Conservation (phyloP, 2,113 vertebrate genomes). For the Grus americana region DNA sequence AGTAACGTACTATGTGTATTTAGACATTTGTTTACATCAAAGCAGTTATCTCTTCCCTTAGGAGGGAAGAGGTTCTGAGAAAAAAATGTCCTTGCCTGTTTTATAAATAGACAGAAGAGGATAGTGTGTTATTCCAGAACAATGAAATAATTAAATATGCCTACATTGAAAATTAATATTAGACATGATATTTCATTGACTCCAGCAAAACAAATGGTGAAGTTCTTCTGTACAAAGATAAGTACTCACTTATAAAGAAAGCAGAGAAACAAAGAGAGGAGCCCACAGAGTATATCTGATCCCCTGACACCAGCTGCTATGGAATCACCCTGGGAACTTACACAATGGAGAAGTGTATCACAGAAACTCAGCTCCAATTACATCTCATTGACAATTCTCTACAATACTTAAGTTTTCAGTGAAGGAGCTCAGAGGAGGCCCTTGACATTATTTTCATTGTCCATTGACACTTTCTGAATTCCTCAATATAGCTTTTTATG, state of each 20-base stretch:
- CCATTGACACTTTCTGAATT: background rate
- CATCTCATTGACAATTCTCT: background rate
- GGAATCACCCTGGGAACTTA: background rate
- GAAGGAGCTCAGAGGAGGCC: background rate
- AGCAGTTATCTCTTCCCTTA: background rate
- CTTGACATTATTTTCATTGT: background rate
- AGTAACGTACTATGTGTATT: background rate
- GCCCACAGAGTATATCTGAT: background rate
- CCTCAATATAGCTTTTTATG: background rate
- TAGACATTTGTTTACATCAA: background rate
- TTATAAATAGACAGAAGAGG: background rate
- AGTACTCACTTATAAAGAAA: background rate
- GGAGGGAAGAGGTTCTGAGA: background rate
- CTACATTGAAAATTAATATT: background rate
- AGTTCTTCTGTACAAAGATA: background rate
- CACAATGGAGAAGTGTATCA: background rate
- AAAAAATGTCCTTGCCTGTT: background rate
- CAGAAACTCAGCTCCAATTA: background rate
- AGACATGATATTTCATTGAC: background rate
- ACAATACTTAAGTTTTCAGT: background rate
- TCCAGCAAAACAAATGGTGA: background rate
- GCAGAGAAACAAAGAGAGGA: background rate
- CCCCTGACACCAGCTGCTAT: background rate
- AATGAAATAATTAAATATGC: background rate
- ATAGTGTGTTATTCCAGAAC: background rate